Conservation (phyloP, 2,888 invertebrate species). For the Thera obeliscata region DNA sequence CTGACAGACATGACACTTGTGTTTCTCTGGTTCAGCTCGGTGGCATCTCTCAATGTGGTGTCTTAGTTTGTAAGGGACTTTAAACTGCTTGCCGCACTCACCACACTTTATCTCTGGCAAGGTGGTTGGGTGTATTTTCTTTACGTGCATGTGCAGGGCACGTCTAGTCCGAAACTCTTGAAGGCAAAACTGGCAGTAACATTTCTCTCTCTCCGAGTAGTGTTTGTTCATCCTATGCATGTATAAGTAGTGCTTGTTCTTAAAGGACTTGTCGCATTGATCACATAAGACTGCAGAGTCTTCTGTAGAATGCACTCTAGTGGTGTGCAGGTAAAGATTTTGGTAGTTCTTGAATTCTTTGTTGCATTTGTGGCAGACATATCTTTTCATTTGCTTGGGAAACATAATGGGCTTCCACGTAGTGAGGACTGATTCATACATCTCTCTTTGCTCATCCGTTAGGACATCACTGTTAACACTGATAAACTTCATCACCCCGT, state of each 20-base stretch:
- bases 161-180: constrained; percentile 74
- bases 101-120: constrained; percentile 74
- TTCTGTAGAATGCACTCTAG: constrained; percentile 73
- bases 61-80: constrained; percentile 72
- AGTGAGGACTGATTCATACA: constrained; percentile 74
- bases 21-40: constrained; percentile 65
- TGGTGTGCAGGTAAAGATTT: constrained; percentile 73
- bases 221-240: constrained; percentile 81
- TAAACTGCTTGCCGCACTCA: constrained; percentile 71
- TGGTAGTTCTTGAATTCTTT: constrained; percentile 80
- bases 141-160: constrained; percentile 75
- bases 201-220: constrained; percentile 75
- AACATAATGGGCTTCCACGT: constrained; percentile 76
- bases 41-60: constrained; percentile 72
- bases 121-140: constrained; percentile 69
- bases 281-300: constrained; percentile 74
- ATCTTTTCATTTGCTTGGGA: constrained; percentile 65
- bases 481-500: constrained; percentile 65
- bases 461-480: constrained; percentile 68
- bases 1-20: constrained; percentile 69
- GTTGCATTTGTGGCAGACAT: constrained; percentile 73
- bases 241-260: constrained; percentile 78
- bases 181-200: constrained; percentile 74
- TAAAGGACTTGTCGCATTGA: constrained; percentile 75
- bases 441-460: constrained; percentile 73